Base-by-base conservation (phyloP, 1,140 invertebrate genomes). In the Octopus bimaculoides region DNA sequence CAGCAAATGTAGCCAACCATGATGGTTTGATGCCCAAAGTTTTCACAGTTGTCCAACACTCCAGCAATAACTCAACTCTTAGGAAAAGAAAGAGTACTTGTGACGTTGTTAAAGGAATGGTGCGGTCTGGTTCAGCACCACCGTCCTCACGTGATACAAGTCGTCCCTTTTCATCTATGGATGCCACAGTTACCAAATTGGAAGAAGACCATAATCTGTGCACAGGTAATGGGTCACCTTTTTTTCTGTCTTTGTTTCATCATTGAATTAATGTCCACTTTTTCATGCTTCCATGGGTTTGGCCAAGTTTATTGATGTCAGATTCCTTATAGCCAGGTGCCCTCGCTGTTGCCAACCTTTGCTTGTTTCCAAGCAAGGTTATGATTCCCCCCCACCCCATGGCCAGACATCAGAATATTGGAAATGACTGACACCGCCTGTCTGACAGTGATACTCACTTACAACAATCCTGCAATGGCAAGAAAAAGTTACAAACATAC, bases 91-190 rank as follows among this genome's bases (percentile, higher is more conserved):
- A 75, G 52, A 53, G 74, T 52, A 75, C 5, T 12, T 75, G 26
- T 41, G 74, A 75, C 52, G 52, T 75, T 4, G 52, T 53, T 10
- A 75, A 75, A 52, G 74, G 74, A 52, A 75, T 75, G 26, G 74
- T 53, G 17, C 5, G 74, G 17, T 52, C 74, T 20, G 74, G 74
- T 17, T 75, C 74, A 9, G 74, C 74, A 52, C 74, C 74, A 75
- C 74, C 74, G 14, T 75, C 74, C 20, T 52, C 74, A 17, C 41
- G 41, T 14, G 74, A 75, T 75, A 14, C 26, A 41, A 52, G 74
- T 6, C 74, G 74, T 20, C 20, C 74, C 17, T 17, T 52, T 12
- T 75, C 74, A 41, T n/a, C 41, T 9, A 52, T 52, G 41, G 74
- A 75, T 41, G 8, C 74, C 7, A 41, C 74, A 41, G 8, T 9